Evolutionary conservation across 2,113 vertebrate species (phyloP).

Genomic region (Oophaga pumilio): DNA sequence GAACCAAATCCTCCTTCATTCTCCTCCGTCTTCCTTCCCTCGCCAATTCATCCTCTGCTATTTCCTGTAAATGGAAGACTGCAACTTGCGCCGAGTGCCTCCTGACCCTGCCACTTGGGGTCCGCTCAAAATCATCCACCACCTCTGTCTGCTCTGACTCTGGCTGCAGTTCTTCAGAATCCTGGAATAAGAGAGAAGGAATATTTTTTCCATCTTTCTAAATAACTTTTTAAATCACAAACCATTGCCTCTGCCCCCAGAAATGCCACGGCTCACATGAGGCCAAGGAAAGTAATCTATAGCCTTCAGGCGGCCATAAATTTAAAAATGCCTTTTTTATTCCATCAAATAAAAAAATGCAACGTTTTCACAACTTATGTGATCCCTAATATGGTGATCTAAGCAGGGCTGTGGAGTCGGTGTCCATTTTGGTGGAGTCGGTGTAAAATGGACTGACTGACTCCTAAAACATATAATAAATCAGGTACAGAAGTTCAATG

Average conservation of each 20-base stretch:
- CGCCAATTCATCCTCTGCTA: conserved; percentile 91
- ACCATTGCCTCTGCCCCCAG: not conserved
- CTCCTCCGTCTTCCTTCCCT: conserved; percentile 92
- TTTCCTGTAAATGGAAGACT: conserved; percentile 96
- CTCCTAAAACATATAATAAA: too few relatives aligned
- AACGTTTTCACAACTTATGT: too few relatives aligned
- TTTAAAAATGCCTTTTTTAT: too few relatives aligned
- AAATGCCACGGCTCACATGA: too few relatives aligned
- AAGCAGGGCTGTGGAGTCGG: too few relatives aligned
- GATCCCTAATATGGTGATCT: too few relatives aligned
- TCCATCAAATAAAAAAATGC: too few relatives aligned
- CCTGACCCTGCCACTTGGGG: conserved; percentile 90
- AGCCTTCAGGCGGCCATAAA: too few relatives aligned
- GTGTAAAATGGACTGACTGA: too few relatives aligned
- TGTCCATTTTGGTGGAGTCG: too few relatives aligned
- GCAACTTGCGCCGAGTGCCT: conserved; percentile 93
- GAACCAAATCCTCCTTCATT: conserved; percentile 95
- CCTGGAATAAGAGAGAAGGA: not conserved
- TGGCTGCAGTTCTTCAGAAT: conserved; percentile 59
- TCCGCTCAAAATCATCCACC: conserved; percentile 86
- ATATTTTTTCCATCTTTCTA: not conserved
- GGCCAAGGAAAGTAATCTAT: not conserved
- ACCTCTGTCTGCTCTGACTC: conserved; percentile 51
- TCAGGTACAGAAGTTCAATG: too few relatives aligned
- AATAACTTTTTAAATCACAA: not conserved